Conservation (phyloP, 2,888 invertebrate genomes). For the Phengaris arion region DNA sequence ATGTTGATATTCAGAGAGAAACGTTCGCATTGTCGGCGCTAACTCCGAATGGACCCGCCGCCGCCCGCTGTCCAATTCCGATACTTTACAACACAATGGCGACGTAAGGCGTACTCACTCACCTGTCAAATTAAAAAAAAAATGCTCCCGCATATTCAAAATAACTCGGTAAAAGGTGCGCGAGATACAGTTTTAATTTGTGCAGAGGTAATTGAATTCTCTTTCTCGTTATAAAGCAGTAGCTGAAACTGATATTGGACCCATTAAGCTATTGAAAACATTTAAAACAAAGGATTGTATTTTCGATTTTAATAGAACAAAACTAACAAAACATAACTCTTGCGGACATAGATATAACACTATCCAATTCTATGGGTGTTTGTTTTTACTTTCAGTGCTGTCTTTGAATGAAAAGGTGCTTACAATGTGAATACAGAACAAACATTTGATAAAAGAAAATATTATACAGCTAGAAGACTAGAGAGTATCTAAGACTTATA, state of each 20-base stretch:
- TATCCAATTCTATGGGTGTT: background rate
- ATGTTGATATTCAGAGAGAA: constrained; percentile 61
- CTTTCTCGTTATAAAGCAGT: constrained; percentile 35
- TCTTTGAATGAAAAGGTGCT: background rate
- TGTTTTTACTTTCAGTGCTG: background rate
- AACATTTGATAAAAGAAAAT: too few relatives aligned
- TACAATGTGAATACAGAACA: background rate
- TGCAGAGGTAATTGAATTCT: constrained; percentile 40
- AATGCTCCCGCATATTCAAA: constrained; percentile 72
- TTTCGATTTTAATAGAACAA: constrained; percentile 28
- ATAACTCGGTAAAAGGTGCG: constrained; percentile 45
- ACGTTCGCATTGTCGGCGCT: constrained; percentile 67
- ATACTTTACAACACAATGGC: constrained; percentile 76
- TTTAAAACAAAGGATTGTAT: constrained; percentile 29
- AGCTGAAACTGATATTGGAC: constrained; percentile 34
- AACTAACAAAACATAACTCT: too few relatives aligned
- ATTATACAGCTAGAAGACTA: too few relatives aligned
- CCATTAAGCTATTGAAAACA: constrained; percentile 30
- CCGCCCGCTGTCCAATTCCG: constrained; percentile 65
- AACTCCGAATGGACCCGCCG: constrained; percentile 68
- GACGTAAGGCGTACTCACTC: constrained; percentile 73
- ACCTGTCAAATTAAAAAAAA: constrained; percentile 76
- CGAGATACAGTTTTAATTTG: constrained; percentile 43
- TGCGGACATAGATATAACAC: constrained; percentile 1
- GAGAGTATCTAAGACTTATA: too few relatives aligned